Evolutionary conservation across 2,888 invertebrate species (phyloP).

Genomic region (Pachymerium ferrugineum): DNA sequence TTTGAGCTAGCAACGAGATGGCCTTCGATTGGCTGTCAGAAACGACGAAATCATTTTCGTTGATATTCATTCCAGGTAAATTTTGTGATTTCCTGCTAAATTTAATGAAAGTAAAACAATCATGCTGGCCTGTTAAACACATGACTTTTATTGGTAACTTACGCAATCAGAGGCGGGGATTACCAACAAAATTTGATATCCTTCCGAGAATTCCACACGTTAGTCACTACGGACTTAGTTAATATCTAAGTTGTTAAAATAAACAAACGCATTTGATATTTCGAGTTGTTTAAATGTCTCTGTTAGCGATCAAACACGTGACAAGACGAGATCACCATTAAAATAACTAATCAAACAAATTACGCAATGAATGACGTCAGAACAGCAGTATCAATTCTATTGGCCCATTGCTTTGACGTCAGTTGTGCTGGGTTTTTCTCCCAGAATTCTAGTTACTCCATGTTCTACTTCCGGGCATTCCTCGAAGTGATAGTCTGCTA

Average conservation of each 20-base stretch:
- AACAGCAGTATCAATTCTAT: background rate
- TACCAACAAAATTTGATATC: no score
- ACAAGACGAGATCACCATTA: background rate
- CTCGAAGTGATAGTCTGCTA: background rate
- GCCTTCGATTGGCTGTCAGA: background rate
- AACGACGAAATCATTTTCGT: background rate
- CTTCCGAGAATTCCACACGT: no score
- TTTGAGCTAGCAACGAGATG: background rate
- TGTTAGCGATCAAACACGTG: background rate
- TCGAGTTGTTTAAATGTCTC: no score
- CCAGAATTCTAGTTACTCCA: background rate
- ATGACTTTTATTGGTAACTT: no score
- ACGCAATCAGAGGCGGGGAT: no score
- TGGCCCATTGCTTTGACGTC: background rate
- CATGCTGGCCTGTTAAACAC: no score
- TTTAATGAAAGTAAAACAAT: no score
- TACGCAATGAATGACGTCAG: background rate
- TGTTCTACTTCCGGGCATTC: background rate
- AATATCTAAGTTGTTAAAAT: no score
- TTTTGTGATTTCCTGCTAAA: background rate
- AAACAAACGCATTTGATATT: no score
- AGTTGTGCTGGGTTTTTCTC: background rate
- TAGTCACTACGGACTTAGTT: no score
- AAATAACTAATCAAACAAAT: background rate
- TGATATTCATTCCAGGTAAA: background rate